Conservation (phyloP, 2,113 vertebrate species). For the Burhinus bistriatus region DNA sequence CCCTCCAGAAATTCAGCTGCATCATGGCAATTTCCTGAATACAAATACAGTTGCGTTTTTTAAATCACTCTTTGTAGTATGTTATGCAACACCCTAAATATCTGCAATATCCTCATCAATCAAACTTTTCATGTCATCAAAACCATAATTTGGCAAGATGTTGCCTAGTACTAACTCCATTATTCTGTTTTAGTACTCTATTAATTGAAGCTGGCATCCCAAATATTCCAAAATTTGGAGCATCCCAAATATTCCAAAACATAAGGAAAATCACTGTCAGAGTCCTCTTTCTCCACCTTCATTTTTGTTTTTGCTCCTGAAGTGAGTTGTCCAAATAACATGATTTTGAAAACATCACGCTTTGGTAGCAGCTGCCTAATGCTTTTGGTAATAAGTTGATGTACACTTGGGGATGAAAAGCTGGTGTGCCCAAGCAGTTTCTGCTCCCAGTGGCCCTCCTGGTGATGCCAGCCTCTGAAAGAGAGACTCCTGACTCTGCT, state of each 20-base stretch:
- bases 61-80: neutral
- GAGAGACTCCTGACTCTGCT: neutral
- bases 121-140: neutral
- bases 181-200: neutral
- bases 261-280: neutral
- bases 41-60: neutral
- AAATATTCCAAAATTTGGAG: neutral
- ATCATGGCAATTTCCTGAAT: neutral
- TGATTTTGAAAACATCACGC: neutral
- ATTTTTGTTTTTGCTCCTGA: neutral
- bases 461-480: neutral
- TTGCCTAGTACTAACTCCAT: neutral
- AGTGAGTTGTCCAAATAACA: neutral
- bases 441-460: accelerated
- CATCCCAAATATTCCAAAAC: neutral
- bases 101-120: neutral
- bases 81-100: neutral
- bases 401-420: neutral
- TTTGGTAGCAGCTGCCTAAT: neutral
- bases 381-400: neutral
- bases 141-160: neutral
- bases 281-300: neutral
- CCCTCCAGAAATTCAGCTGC: neutral
- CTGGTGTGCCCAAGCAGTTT: neutral
- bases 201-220: neutral